Percentiles rank a stretch among this genome's conserved stretches.
Conservation (phyloP, 2,797 vertebrate genomes). For the Valencia hispanica region DNA sequence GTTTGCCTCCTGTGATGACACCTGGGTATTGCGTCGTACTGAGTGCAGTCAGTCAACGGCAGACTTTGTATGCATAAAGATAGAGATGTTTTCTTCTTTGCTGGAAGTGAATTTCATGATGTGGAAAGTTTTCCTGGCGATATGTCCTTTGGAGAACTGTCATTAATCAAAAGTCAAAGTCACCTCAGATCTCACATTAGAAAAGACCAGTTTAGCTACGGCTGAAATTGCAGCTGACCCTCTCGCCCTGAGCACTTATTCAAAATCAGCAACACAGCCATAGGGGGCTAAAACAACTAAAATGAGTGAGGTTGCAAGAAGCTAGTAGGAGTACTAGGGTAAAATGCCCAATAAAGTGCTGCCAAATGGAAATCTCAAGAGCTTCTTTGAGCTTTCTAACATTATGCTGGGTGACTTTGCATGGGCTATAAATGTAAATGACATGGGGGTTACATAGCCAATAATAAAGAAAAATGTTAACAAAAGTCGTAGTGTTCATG, state of each 20-base stretch:
- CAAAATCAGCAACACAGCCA: slow-evolving; percentile 79
- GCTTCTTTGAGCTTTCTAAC: slow-evolving; percentile 62
- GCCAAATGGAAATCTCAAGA: slow-evolving; percentile 66
- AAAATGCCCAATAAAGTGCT: slow-evolving; percentile 71
- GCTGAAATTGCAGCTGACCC: slow-evolving; percentile 80
- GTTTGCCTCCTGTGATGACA: slow-evolving; percentile 74
- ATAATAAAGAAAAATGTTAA: slow-evolving; percentile 34
- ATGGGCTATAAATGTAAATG: slow-evolving; percentile 62
- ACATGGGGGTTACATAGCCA: slow-evolving; percentile 44
- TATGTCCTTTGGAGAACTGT: slow-evolving; percentile 80
- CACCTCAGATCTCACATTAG: slow-evolving; percentile 82
- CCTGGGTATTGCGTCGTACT: slow-evolving; percentile 72
- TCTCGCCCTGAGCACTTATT: slow-evolving; percentile 79
- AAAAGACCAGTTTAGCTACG: slow-evolving; percentile 78
- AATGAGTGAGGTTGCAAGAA: slow-evolving; percentile 76
- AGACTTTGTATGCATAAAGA: slow-evolving; percentile 66
- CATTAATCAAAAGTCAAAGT: slow-evolving; percentile 85
- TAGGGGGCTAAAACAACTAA: slow-evolving; percentile 79
- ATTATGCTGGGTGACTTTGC: slow-evolving; percentile 63
- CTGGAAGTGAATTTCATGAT: slow-evolving; percentile 69
- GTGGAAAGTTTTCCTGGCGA: slow-evolving; percentile 75
- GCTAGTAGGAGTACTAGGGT: slow-evolving; percentile 61
- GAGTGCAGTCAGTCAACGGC: slow-evolving; percentile 54
- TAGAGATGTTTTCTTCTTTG: slow-evolving; percentile 70
- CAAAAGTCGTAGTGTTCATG: slow-evolving; percentile 2